Conservation (phyloP, 2,888 invertebrate genomes). For the Trissolcus japonicus region DNA sequence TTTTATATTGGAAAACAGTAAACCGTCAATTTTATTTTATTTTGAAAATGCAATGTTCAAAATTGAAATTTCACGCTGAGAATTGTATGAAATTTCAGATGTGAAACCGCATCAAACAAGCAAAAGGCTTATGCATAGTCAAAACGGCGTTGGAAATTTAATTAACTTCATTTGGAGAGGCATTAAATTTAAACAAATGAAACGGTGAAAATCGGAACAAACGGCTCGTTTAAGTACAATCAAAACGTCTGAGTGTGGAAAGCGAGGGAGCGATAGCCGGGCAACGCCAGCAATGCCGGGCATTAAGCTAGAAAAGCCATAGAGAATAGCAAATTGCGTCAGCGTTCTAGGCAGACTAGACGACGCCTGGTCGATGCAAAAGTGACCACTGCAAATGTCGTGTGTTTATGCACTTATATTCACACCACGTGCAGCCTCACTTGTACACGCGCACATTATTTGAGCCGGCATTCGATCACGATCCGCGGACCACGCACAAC, state of each 20-base stretch:
- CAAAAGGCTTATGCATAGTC: background rate
- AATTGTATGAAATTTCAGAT: too few relatives aligned
- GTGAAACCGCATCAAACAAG: too few relatives aligned
- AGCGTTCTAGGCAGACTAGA: slow-evolving; percentile 67
- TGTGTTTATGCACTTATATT: slow-evolving; percentile 41
- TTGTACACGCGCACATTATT: slow-evolving; percentile 6
- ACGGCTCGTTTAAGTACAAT: slow-evolving; percentile 29
- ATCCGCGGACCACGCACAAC: slow-evolving; percentile 15
- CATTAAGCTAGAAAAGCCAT: slow-evolving; percentile 26
- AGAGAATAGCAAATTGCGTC: slow-evolving; percentile 65
- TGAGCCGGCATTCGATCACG: slow-evolving; percentile 30
- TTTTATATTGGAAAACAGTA: too few relatives aligned
- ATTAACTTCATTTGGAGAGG: background rate
- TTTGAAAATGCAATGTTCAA: too few relatives aligned
- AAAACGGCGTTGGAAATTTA: background rate
- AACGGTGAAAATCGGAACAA: slow-evolving; percentile 10
- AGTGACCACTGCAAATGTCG: slow-evolving; percentile 61
- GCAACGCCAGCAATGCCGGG: background rate
- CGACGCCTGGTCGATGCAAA: slow-evolving; percentile 68
- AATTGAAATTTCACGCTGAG: too few relatives aligned
- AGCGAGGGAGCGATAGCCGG: slow-evolving; percentile 15
- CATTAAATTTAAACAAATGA: slow-evolving; percentile 3
- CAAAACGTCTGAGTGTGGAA: slow-evolving; percentile 21
- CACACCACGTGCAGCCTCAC: slow-evolving; percentile 37
- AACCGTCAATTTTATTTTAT: too few relatives aligned